Conservation (phyloP, 2,113 vertebrate species). For the Tylochromis polylepis region DNA sequence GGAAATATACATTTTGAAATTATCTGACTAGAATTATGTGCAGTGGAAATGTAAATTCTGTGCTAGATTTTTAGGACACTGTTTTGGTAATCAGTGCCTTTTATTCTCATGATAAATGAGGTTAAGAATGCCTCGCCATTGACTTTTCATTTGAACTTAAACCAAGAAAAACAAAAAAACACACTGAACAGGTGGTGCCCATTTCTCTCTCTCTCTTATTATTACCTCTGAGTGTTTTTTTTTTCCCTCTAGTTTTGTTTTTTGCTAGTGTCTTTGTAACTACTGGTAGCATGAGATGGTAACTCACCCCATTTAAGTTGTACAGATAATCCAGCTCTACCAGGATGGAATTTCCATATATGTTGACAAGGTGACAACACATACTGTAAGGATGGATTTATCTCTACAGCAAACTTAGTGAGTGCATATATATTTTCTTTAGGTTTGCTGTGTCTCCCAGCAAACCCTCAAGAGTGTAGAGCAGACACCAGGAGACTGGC, state of each 20-base stretch:
- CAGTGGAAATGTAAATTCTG: background rate
- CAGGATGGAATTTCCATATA: background rate
- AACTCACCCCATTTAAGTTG: background rate
- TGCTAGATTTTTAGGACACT: background rate
- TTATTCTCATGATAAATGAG: background rate
- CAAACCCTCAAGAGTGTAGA: background rate
- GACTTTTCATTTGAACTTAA: background rate
- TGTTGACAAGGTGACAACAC: background rate
- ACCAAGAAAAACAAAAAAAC: background rate
- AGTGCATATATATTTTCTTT: background rate
- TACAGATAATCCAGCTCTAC: background rate
- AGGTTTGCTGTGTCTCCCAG: background rate
- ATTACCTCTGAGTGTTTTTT: accelerated
- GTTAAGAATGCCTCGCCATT: background rate
- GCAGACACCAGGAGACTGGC: background rate
- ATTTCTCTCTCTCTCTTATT: background rate
- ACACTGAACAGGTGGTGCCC: background rate
- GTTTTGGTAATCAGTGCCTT: background rate
- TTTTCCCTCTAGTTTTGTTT: background rate
- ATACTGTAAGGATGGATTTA: background rate
- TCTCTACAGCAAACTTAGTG: background rate
- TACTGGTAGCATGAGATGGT: background rate
- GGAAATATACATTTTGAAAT: background rate
- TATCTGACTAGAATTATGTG: background rate
- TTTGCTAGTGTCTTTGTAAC: background rate